Conservation (phyloP, 2,113 vertebrate species). For the Hypomesus transpacificus region DNA sequence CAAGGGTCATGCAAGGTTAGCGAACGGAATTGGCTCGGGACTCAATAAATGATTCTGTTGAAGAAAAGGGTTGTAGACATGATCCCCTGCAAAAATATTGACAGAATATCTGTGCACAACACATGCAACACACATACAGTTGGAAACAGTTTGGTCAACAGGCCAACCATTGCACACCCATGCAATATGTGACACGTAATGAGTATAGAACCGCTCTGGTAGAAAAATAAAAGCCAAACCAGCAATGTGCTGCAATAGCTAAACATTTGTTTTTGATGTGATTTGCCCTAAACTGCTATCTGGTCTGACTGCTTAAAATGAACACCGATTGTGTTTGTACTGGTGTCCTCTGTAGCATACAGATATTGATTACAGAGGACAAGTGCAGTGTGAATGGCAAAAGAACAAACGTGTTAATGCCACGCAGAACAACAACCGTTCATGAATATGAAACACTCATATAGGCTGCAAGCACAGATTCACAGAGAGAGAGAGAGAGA, state of each 20-base stretch:
- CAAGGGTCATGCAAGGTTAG: too few relatives aligned
- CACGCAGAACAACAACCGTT: not conserved
- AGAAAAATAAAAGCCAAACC: not conserved
- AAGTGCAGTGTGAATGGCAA: constrained; percentile 28
- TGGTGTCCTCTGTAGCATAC: constrained; percentile 7
- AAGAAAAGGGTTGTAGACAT: too few relatives aligned
- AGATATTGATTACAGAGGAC: constrained; percentile 21
- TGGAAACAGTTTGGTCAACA: too few relatives aligned
- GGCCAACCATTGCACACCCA: too few relatives aligned
- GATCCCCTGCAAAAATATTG: not conserved
- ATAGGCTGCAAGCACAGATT: not conserved
- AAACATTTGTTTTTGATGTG: constrained; percentile 50
- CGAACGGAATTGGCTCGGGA: constrained; percentile 16
- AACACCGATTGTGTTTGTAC: constrained; percentile 10
- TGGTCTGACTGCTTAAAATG: constrained; percentile 39
- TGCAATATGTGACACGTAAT: too few relatives aligned
- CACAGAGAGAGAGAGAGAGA: not conserved
- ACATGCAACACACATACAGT: too few relatives aligned
- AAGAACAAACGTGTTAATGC: constrained; percentile 14
- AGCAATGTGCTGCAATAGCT: constrained; percentile 27
- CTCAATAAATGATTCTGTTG: too few relatives aligned
- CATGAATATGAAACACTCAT: constrained; percentile 13
- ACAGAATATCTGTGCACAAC: too few relatives aligned
- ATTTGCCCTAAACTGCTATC: constrained; percentile 34
- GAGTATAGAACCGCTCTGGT: too few relatives aligned